These are phyloP conservation scores for Hirudinaria manillensis DNA, from an alignment of 2,888 invertebrate genomes.

Conservation along the genomic window DNA sequence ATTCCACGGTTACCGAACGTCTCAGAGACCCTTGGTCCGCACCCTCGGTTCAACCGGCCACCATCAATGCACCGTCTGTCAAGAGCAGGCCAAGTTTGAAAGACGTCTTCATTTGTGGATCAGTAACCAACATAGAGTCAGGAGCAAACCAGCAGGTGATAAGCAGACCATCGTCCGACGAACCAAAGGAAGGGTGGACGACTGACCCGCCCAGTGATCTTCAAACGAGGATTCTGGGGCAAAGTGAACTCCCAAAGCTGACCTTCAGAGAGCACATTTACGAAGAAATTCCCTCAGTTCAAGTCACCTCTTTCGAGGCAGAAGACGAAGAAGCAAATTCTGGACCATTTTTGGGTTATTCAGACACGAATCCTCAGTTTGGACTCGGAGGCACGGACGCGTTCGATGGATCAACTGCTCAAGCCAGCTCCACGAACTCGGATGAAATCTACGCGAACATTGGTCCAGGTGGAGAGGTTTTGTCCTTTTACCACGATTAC, in stretches of 20 bases:
- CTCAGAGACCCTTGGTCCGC: not conserved
- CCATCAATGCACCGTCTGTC: not conserved
- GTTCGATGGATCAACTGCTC: no score
- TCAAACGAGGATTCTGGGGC: not conserved
- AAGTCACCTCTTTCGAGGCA: not conserved
- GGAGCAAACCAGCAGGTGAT: not conserved
- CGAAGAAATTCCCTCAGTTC: not conserved
- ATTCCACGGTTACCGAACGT: no score
- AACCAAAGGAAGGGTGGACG: not conserved
- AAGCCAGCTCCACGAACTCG: not conserved
- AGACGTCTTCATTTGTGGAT: not conserved
- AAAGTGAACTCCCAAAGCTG: not conserved
- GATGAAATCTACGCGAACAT: constrained; percentile 12
- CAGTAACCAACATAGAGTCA: not conserved
- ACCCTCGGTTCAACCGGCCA: not conserved
- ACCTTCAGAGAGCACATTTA: not conserved
- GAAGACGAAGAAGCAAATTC: not conserved
- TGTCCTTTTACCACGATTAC: not conserved
- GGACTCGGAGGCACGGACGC: not conserved
- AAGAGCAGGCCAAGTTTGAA: not conserved
- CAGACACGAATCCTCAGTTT: not conserved
- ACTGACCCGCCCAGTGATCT: not conserved
- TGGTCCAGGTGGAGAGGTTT: not conserved
- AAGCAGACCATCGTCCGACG: not conserved
- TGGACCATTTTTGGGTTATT: no score